Percentiles rank a stretch among this genome's conserved stretches.
Conservation (phyloP, 23 tunicate species). For the Trididemnum nubilum region DNA sequence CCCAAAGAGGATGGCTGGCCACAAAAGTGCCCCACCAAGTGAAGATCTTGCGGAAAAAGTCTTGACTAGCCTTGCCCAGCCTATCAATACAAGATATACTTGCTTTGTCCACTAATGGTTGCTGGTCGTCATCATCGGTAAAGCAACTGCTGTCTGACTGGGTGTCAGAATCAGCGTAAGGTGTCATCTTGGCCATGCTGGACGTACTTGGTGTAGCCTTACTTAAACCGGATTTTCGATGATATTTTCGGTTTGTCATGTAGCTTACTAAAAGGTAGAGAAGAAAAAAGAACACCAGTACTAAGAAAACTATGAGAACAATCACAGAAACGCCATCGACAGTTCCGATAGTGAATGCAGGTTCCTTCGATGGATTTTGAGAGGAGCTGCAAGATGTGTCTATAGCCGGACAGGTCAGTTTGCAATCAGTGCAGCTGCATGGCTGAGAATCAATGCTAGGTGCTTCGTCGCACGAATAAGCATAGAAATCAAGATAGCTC, state of each 20-base stretch:
- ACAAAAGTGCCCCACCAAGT: conserved; percentile 83
- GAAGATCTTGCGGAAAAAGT: conserved; percentile 32
- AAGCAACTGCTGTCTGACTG: conserved; percentile 2
- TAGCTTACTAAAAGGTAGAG: conserved; percentile 34
- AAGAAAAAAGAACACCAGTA: conserved; percentile 40
- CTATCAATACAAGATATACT: conserved; percentile 30
- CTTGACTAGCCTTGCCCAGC: conserved; percentile 55
- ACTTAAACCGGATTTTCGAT: background rate
- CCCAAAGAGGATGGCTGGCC: conserved; percentile 57
- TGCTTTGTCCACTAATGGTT: background rate
- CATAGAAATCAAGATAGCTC: conserved; percentile 10
- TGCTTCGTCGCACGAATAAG: conserved; percentile 64
- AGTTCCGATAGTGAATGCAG: conserved; percentile 57
- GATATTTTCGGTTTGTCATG: background rate
- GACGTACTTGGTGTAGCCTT: background rate
- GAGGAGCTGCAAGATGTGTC: no score
- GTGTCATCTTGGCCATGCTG: background rate
- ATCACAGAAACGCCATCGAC: conserved; percentile 87
- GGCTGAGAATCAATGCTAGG: conserved; percentile 33
- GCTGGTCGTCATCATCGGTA: background rate
- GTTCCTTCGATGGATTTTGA: conserved; percentile 35
- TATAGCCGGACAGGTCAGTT: conserved; percentile 73
- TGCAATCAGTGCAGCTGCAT: conserved; percentile 97
- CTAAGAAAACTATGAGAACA: conserved; percentile 66
- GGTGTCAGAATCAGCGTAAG: background rate